These are phyloP conservation scores for Hypolimnas misippus DNA, from an alignment of 2,888 invertebrate species.

Conservation along the genomic window DNA sequence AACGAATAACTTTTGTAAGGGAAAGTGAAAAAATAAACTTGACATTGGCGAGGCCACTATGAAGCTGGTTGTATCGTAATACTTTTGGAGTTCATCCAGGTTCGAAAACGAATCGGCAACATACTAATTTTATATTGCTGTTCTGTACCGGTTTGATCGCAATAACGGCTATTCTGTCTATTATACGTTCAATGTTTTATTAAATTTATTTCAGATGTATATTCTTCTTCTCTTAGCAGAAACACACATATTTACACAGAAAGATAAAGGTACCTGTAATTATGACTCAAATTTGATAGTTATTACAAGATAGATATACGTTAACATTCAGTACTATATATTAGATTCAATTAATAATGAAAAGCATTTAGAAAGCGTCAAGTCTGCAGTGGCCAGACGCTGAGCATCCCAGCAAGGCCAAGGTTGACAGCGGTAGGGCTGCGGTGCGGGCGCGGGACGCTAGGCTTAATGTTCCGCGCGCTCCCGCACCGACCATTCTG, in stretches of 20 bases:
- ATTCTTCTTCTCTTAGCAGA: too few relatives aligned
- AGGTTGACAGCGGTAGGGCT: constrained; percentile 76
- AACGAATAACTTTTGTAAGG: constrained; percentile 41
- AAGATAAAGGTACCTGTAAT: too few relatives aligned
- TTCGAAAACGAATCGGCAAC: constrained; percentile 55
- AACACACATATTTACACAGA: too few relatives aligned
- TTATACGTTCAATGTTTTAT: background rate
- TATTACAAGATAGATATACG: background rate
- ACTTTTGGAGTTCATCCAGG: constrained; percentile 67
- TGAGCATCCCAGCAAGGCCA: constrained; percentile 76
- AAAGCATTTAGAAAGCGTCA: constrained; percentile 46
- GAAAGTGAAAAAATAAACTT: constrained; percentile 70
- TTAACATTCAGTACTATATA: background rate
- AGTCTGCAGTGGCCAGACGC: constrained; percentile 53
- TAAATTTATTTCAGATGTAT: background rate
- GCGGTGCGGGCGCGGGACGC: constrained; percentile 74
- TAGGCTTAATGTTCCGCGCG: constrained; percentile 80
- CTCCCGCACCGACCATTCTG: constrained; percentile 80
- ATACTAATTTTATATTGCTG: constrained; percentile 58
- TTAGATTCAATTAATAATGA: background rate
- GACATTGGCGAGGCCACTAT: constrained; percentile 63
- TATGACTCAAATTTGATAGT: background rate
- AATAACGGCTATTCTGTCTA: background rate
- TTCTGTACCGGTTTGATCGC: constrained; percentile 3
- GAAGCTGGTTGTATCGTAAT: constrained; percentile 43